phyloP scores from a whole-genome alignment of 2,797 vertebrate species.

The Pteronotus mesoamericanus region DNA sequence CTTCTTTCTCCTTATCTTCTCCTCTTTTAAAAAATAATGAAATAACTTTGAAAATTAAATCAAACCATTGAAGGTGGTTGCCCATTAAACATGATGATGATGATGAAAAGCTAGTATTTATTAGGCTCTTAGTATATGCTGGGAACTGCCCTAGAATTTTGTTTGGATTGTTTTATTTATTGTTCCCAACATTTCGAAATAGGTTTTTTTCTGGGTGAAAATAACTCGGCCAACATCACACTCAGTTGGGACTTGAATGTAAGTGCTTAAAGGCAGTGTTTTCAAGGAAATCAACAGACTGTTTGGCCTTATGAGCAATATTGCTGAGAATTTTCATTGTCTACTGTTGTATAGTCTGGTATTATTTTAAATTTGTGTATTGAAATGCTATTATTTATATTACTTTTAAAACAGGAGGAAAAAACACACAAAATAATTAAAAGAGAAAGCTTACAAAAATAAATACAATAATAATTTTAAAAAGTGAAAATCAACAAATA shows the following conservation, averaged over 20 bases:
- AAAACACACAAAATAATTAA: neutral
- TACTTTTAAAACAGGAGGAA: neutral
- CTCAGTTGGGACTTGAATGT: neutral
- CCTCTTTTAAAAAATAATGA: neutral
- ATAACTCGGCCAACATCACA: neutral
- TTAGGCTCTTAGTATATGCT: neutral
- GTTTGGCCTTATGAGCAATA: neutral
- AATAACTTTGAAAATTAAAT: constrained; percentile 19
- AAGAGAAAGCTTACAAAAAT: neutral
- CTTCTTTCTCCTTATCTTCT: too few species aligned
- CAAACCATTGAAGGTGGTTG: neutral
- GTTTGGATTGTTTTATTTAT: neutral
- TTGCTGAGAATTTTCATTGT: neutral
- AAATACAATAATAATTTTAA: neutral
- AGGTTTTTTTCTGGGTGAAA: neutral
- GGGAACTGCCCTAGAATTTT: neutral
- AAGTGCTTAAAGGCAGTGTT: neutral
- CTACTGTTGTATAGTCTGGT: neutral
- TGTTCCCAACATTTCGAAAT: neutral
- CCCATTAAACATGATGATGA: neutral
- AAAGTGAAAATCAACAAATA: neutral
- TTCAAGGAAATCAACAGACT: neutral
- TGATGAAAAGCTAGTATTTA: neutral
- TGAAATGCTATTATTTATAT: neutral
- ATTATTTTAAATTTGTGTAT: neutral